Base-by-base conservation (phyloP, 2,888 invertebrate genomes). In the Apodemia hepburni region DNA sequence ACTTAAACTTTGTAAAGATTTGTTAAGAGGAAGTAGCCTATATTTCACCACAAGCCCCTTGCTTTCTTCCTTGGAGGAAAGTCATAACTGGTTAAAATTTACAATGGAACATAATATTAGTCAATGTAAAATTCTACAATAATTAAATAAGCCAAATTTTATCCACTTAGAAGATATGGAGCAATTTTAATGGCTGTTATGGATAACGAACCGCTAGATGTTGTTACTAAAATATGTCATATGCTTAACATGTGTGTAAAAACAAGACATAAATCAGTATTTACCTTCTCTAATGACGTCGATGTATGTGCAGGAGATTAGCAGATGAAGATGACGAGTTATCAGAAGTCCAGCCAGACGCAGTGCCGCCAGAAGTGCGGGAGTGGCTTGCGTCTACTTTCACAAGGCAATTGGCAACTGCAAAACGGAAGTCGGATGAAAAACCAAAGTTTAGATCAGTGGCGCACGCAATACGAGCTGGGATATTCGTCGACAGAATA, bases 321-420 rank as follows among this genome's bases (percentile, higher is more conserved):
- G 96, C 96, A 54, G 97, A 97, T 76, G 98, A 98, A 85, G 98
- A 98, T 84, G 98, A 98, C 85, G 98, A 98, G 85, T 90, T 98
- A 71, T 97, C 98, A 58, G 98, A 98, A 85, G 98, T 98, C 63
- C 98, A 98, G 78, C 98, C 98, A 62, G 98, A 98, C 82, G 97
- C 98, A 12, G 98, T 98, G 61, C 98, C 98, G 51, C 97, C 96
- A 66, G 98, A 98, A 85, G 98, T 98, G 57, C 94, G 98, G 73
- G 98, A 98, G 86, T 98, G 98, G 98, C 92, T 98, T 82, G 98
- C 98, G 65, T 96, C 98, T 66, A 98, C 98, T 58, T 98, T 98
- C 90, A 99, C 98, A 47, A 93, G 98, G 70, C 97, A 97, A 84
- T 92, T 96, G 87, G 96, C 95, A 66, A 95, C 96, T 65, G 94